phyloP scores from a whole-genome alignment of 2,888 invertebrate species.

The Strigamia crassipes region DNA sequence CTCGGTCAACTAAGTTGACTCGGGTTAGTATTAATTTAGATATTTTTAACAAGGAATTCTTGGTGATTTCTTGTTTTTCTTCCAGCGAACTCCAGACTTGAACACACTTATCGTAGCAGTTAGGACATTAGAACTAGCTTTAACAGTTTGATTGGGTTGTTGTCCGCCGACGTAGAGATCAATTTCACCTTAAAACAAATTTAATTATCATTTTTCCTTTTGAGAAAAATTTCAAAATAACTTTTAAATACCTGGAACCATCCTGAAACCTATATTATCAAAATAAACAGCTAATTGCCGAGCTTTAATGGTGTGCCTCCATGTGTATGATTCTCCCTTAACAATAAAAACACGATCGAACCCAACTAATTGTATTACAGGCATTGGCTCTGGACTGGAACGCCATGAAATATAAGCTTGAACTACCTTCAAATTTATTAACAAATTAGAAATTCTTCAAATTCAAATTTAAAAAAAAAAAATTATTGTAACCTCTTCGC shows the following conservation, averaged over 20 bases:
- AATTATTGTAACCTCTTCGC: conserved; percentile 46
- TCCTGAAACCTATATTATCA: conserved; percentile 46
- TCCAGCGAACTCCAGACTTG: not conserved
- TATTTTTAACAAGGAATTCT: conserved; percentile 96
- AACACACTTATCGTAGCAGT: not conserved
- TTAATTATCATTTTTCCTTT: not conserved
- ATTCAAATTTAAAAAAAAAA: not conserved
- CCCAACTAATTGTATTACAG: conserved; percentile 46
- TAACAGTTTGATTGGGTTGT: conserved; percentile 47
- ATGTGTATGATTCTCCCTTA: conserved; percentile 25
- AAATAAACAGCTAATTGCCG: conserved; percentile 48
- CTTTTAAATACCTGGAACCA: conserved; percentile 44
- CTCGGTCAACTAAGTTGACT: too few relatives aligned
- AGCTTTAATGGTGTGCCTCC: conserved; percentile 23
- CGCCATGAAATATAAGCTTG: conserved; percentile 49
- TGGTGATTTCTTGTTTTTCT: conserved; percentile 71
- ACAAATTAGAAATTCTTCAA: not conserved
- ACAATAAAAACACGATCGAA: conserved; percentile 47
- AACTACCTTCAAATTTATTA: conserved; percentile 44
- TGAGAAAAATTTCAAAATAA: not conserved
- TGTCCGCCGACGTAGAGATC: conserved; percentile 49
- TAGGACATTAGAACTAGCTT: conserved; percentile 46
- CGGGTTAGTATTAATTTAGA: too few relatives aligned
- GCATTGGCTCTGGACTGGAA: conserved; percentile 46
- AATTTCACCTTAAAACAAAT: conserved; percentile 46